Conservation (phyloP, 2,797 vertebrate genomes). For the Tauraco hartlaubi region DNA sequence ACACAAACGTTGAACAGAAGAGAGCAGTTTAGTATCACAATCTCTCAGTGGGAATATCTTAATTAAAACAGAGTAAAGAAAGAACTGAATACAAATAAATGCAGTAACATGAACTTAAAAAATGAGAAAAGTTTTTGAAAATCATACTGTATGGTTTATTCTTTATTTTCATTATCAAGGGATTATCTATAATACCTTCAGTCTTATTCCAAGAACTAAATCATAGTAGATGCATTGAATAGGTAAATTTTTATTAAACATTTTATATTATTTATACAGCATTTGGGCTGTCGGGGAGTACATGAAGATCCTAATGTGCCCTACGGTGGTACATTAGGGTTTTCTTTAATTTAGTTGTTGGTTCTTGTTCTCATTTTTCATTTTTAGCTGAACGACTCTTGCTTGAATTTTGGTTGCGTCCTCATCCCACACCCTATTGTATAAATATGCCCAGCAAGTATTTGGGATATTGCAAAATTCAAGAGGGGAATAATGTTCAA, state of each 20-base stretch:
- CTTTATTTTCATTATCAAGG: background rate
- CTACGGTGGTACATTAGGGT: background rate
- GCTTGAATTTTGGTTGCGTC: background rate
- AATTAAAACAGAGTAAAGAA: background rate
- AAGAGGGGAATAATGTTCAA: background rate
- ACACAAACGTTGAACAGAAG: background rate
- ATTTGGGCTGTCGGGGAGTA: background rate
- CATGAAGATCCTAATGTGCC: background rate
- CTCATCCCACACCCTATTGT: fast-evolving
- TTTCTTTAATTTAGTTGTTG: background rate
- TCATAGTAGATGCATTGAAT: background rate
- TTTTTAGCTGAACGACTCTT: background rate
- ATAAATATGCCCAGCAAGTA: background rate
- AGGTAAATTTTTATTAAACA: background rate
- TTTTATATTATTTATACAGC: too few species aligned
- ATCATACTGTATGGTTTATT: background rate
- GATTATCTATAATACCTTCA: background rate
- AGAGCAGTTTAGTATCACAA: background rate
- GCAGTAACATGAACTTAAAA: background rate
- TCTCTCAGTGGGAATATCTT: background rate
- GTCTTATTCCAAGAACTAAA: background rate
- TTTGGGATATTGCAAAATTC: background rate
- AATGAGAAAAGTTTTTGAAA: background rate
- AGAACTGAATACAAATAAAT: background rate
- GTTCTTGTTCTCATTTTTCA: background rate